Conservation (phyloP, 2,113 vertebrate genomes). For the Poecile atricapillus region DNA sequence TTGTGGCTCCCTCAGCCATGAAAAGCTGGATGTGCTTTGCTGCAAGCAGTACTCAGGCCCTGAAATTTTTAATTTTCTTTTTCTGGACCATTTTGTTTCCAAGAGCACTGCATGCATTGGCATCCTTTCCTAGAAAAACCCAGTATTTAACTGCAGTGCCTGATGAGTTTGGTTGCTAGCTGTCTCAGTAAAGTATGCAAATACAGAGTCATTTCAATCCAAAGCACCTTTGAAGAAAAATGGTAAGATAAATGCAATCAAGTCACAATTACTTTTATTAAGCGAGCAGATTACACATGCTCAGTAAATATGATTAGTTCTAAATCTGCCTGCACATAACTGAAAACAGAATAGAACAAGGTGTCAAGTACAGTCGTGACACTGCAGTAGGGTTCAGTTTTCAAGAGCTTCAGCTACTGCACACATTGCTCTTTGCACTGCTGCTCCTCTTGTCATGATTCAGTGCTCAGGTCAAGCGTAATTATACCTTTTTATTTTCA, state of each 20-base stretch:
- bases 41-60: not conserved
- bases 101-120: slow-evolving; percentile 41
- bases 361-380: not conserved
- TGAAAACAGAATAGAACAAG: not conserved
- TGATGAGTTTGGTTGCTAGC: slow-evolving; percentile 57
- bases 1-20: not conserved
- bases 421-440: not conserved
- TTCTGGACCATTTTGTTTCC: slow-evolving; percentile 41
- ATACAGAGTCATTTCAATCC: slow-evolving; percentile 47
- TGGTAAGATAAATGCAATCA: slow-evolving; percentile 49
- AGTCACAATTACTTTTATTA: slow-evolving; percentile 33
- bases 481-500: not conserved
- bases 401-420: not conserved
- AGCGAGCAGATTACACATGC: not conserved
- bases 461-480: not conserved
- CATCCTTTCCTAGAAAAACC: slow-evolving; percentile 58
- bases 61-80: slow-evolving; percentile 12
- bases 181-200: slow-evolving; percentile 66
- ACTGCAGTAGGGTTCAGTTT: not conserved
- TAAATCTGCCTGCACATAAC: not conserved
- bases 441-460: not conserved
- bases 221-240: slow-evolving; percentile 60
- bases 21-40: not conserved
- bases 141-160: slow-evolving; percentile 48
- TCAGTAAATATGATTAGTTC: slow-evolving; percentile 12